These are phyloP conservation scores for Xiphophorus hellerii DNA, from an alignment of 2,113 vertebrate species.

Conservation along the genomic window DNA sequence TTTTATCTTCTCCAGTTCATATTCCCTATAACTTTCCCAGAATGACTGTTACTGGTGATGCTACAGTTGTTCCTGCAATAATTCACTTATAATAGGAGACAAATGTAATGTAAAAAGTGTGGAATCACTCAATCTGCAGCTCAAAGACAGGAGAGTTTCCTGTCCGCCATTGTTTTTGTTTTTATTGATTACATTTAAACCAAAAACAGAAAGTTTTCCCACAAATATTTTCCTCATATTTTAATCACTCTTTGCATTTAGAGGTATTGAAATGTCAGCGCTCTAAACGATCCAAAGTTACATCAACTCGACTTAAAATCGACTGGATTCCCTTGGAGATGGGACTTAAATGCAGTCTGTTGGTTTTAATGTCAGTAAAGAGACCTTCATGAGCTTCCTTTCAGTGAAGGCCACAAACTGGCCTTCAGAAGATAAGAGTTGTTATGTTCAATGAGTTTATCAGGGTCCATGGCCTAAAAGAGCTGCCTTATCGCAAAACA, in stretches of 20 bases:
- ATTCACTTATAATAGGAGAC: too few species aligned
- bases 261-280: background rate
- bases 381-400: slow-evolving; percentile 50
- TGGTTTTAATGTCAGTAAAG: slow-evolving; percentile 53
- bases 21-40: background rate
- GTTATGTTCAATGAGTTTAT: slow-evolving; percentile 63
- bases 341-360: slow-evolving; percentile 28
- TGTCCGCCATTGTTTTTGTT: background rate
- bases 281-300: slow-evolving; percentile 7
- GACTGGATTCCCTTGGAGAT: slow-evolving; percentile 8
- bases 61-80: too few species aligned
- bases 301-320: slow-evolving; percentile 30
- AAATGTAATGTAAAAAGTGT: too few species aligned
- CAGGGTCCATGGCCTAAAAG: slow-evolving; percentile 63
- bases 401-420: slow-evolving; percentile 65
- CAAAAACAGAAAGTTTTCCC: too few species aligned
- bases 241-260: background rate
- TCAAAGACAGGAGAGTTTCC: too few species aligned
- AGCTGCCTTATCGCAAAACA: slow-evolving; percentile 59
- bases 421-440: slow-evolving; percentile 82
- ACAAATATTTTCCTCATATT: background rate
- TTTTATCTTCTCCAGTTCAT: background rate
- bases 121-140: too few species aligned
- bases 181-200: too few species aligned
- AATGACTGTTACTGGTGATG: background rate